phyloP scores from a whole-genome alignment of 2,113 vertebrate species.

The Etheostoma spectabile region DNA sequence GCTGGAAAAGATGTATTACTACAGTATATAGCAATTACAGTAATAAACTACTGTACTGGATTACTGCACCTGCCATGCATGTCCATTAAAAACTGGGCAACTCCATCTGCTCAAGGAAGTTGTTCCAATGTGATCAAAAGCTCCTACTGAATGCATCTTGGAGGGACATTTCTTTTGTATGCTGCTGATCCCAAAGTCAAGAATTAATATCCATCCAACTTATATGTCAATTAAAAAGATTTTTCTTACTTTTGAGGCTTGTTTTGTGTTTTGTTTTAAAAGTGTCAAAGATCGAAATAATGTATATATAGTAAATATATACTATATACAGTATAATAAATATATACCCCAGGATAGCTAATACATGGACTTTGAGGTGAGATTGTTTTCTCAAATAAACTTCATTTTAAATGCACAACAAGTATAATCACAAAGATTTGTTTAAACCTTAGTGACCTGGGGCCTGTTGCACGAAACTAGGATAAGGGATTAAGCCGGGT shows the following conservation, averaged over 20 bases:
- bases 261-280: background rate
- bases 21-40: background rate
- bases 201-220: background rate
- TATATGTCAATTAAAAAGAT: background rate
- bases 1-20: background rate
- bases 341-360: background rate
- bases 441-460: background rate
- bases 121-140: too few relatives aligned
- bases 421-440: background rate
- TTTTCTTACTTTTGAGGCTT: background rate
- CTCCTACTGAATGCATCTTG: background rate
- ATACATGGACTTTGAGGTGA: background rate
- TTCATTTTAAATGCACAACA: background rate
- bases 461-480: too few relatives aligned
- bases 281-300: background rate
- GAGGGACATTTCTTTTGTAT: background rate
- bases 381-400: slow-evolving; percentile 1
- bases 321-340: too few relatives aligned
- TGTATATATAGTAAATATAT: too few relatives aligned
- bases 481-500: too few relatives aligned
- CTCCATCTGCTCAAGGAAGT: background rate
- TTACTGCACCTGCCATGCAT: background rate
- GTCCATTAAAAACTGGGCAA: background rate
- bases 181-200: background rate
- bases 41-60: background rate